Percentiles rank a stretch among this genome's conserved stretches.
Conservation (phyloP, 92 coral and sea anemone species). For the Virgularia gustaviana region DNA sequence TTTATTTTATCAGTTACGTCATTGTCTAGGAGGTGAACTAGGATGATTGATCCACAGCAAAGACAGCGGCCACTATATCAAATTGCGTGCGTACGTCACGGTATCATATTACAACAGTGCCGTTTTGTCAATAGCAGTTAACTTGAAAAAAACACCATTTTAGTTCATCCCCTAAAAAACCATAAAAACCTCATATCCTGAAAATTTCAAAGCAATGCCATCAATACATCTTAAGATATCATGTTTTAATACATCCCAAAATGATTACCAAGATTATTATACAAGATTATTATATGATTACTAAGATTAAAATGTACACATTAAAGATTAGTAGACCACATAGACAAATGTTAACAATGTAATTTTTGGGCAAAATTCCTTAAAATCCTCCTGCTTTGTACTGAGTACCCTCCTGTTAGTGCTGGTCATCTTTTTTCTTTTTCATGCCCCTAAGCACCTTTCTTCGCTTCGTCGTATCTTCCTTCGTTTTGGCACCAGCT, state of each 20-base stretch:
- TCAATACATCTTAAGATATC: neutral
- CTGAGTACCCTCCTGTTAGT: constrained; percentile 4
- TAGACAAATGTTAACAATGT: neutral
- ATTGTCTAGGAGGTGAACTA: constrained; percentile 16
- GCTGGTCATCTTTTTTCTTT: neutral
- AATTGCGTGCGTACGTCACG: neutral
- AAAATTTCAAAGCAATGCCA: neutral
- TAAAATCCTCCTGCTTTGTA: constrained; percentile 9
- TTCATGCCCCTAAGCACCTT: neutral
- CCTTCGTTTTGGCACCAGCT: neutral
- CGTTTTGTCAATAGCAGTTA: neutral
- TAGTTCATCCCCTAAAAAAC: constrained; percentile 14
- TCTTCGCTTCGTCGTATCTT: neutral
- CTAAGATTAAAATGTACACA: no score
- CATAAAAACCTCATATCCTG: neutral
- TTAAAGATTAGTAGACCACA: no score
- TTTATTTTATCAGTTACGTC: neutral
- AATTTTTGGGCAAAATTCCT: neutral
- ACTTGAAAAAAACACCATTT: neutral
- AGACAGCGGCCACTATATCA: neutral
- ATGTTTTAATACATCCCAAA: neutral
- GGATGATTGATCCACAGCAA: neutral
- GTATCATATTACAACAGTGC: neutral
- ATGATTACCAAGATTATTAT: no score
- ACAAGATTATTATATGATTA: no score